Conservation (phyloP, 2,797 vertebrate species). For the Danionella dracula region DNA sequence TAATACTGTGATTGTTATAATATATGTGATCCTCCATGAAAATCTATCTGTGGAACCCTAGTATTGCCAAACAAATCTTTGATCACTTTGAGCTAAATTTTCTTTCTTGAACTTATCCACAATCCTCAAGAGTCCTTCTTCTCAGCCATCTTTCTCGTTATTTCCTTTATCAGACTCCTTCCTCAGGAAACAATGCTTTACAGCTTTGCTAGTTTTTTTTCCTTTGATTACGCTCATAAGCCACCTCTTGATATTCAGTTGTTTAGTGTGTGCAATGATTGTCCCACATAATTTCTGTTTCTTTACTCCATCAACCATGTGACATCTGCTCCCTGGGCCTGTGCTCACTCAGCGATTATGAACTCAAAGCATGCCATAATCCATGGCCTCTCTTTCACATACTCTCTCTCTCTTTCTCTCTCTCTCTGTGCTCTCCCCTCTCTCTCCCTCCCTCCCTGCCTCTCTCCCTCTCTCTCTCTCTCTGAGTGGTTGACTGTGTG, state of each 20-base stretch:
- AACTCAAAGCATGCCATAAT: constrained; percentile 69
- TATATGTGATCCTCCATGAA: too few species aligned
- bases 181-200: too few species aligned
- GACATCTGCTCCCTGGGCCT: constrained; percentile 70
- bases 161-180: not conserved
- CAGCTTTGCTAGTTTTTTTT: constrained; percentile 43
- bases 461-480: constrained; percentile 17
- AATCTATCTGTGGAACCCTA: too few species aligned
- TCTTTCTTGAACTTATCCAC: not conserved
- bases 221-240: constrained; percentile 29
- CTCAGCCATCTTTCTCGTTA: not conserved
- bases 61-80: too few species aligned
- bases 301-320: constrained; percentile 68
- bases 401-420: constrained; percentile 15
- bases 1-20: too few species aligned
- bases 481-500: too few species aligned
- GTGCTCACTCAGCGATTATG: constrained; percentile 68
- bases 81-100: not conserved
- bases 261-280: constrained; percentile 62
- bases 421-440: constrained; percentile 19
- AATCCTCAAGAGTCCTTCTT: not conserved
- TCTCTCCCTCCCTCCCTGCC: constrained; percentile 27
- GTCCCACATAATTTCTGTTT: constrained; percentile 68
- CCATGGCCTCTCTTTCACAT: constrained; percentile 40
- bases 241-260: constrained; percentile 25